Percentiles rank a stretch among this genome's conserved stretches.
phyloP scores from a whole-genome alignment of 2,888 invertebrate species.

The Trisateles emortualis region DNA sequence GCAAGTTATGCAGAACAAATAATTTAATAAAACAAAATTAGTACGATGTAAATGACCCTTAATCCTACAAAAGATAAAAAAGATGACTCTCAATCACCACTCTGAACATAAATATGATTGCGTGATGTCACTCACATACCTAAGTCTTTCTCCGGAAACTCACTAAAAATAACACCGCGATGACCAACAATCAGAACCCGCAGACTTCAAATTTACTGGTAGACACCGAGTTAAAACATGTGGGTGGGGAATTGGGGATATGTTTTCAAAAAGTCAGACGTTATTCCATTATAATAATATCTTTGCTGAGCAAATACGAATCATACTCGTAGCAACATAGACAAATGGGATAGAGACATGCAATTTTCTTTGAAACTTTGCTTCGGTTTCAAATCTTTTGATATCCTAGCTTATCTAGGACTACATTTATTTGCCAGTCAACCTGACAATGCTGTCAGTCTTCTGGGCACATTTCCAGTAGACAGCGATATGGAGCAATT shows the following conservation, averaged over 20 bases:
- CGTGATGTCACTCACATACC: slow-evolving; percentile 9
- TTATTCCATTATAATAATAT: slow-evolving; percentile 17
- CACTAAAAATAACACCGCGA: slow-evolving; percentile 42
- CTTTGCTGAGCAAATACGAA: slow-evolving; percentile 17
- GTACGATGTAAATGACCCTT: no score
- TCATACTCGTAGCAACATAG: slow-evolving; percentile 8
- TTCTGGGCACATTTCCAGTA: no score
- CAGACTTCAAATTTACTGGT: slow-evolving; percentile 39
- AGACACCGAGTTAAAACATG: slow-evolving; percentile 36
- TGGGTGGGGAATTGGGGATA: slow-evolving; percentile 31
- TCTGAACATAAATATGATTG: slow-evolving; percentile 11
- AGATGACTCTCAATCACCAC: slow-evolving; percentile 12
- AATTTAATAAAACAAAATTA: no score
- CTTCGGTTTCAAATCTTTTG: background rate
- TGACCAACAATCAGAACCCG: slow-evolving; percentile 45
- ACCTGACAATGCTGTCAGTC: no score
- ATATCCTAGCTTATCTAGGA: no score
- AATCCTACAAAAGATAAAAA: background rate
- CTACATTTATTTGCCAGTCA: no score
- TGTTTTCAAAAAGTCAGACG: slow-evolving; percentile 27
- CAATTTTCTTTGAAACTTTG: slow-evolving; percentile 7
- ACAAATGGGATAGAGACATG: slow-evolving; percentile 15
- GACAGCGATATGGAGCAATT: no score
- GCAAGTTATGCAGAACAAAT: no score
- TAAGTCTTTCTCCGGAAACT: slow-evolving; percentile 34